Base-by-base conservation (phyloP, 2,797 vertebrate species). In the Acanthopagrus latus region DNA sequence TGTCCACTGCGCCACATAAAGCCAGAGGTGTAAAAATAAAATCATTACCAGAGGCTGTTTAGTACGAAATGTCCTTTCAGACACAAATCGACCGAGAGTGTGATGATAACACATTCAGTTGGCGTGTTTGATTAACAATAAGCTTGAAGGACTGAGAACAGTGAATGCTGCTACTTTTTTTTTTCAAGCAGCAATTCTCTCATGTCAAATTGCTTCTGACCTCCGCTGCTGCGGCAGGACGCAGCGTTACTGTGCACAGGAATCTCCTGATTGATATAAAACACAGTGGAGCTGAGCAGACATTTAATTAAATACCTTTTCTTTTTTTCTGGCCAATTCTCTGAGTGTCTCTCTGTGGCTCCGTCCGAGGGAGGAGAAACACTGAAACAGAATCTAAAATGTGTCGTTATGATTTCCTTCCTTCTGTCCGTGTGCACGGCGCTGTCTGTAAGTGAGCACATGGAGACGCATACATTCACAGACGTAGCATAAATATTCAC, bases 401-500 rank as follows among this genome's bases (percentile, higher is more conserved):
- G 3, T 44, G 5, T 43, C 17, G 29, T 59, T 50, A 18, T 25
- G 60, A 51, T 14, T 50, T 18, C 5, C 10, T 6, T 62, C 1
- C n/a, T 65, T 56, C 21, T 20, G 55, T 69, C 33, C 59, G 38
- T 44, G 50, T n/a, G 20, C 27, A 13, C 10, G 16, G 55, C 74
- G 43, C n/a, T 8, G 70, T 81, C 54, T 63, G 85, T 86, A 76
- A 86, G 21, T 71, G 48, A 87, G 29, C 46, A 27, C 20, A 59
- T 8, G 7, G 63, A 38, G 54, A 64, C 18, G 4, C 62, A 74
- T 66, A 64, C 62, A 50, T 78, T 74, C 38, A 64, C 62, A 60
- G 50, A 57, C 47, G 43, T 56, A 55, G 73, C 59, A 87, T 71
- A 48, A 88, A 85, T 82, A 83, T 82, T 77, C 68, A 83, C 18